Evolutionary conservation across 2,888 invertebrate species (phyloP).

Genomic region (Creontiades dilutus): DNA sequence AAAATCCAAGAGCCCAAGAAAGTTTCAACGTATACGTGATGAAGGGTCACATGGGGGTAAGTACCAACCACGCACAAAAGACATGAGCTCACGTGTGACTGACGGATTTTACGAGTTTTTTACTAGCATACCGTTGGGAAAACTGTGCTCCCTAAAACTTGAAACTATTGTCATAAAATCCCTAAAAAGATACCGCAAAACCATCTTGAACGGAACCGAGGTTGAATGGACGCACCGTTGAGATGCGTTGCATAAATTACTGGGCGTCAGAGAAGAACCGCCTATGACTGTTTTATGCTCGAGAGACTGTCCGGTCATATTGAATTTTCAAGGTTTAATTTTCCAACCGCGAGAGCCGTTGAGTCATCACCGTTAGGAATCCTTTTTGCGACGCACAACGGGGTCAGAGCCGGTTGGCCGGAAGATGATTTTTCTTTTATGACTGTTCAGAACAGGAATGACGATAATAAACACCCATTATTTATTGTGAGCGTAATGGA

Average conservation of each 20-base stretch:
- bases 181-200: constrained; percentile 45
- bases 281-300: constrained; percentile 49
- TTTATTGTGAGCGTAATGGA: constrained; percentile 4
- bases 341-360: background rate
- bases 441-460: background rate
- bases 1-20: background rate
- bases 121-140: background rate
- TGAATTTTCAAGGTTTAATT: constrained; percentile 64
- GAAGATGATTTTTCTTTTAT: constrained; percentile 28
- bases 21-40: background rate
- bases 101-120: constrained; percentile 32
- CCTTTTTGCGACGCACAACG: constrained; percentile 2
- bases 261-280: constrained; percentile 24
- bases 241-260: constrained; percentile 50
- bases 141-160: constrained; percentile 17
- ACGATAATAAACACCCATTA: constrained; percentile 1
- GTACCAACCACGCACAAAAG: background rate
- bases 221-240: constrained; percentile 34
- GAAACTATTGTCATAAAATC: constrained; percentile 57
- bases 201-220: background rate
- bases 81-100: constrained; percentile 8
- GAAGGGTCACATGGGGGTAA: background rate
- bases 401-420: constrained; percentile 4
- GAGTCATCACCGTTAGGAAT: constrained; percentile 54
- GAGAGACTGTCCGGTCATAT: constrained; percentile 43